Percentiles rank a stretch among this genome's conserved stretches.
phyloP scores from a whole-genome alignment of 2,888 invertebrate genomes.

The Escarpia spicata region DNA sequence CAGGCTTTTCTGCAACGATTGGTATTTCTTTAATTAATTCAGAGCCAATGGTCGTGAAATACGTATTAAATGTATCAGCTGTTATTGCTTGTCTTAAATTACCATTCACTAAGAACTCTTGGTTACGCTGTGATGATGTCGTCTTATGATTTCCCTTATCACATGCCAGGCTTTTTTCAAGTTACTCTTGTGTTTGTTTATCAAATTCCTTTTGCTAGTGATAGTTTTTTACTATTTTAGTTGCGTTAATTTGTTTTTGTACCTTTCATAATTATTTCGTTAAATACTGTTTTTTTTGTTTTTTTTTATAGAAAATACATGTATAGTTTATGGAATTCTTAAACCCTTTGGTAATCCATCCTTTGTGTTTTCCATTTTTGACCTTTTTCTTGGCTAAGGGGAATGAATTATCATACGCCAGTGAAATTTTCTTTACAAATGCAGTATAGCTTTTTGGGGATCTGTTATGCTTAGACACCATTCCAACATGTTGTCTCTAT shows the following conservation, averaged over 20 bases:
- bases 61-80: neutral
- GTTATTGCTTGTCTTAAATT: neutral
- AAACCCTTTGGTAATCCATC: neutral
- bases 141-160: neutral
- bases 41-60: neutral
- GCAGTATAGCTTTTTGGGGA: neutral
- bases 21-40: neutral
- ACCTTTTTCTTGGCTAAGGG: neutral
- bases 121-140: neutral
- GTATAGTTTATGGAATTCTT: neutral
- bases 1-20: neutral
- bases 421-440: neutral
- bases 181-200: neutral
- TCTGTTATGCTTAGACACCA: neutral
- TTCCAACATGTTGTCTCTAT: neutral
- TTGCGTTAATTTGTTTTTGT: neutral
- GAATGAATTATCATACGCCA: neutral
- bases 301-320: neutral
- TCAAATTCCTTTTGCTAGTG: neutral
- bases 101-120: neutral
- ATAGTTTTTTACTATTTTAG: neutral
- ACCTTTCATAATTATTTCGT: neutral
- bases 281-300: neutral
- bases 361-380: neutral
- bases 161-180: neutral